Conservation (phyloP, 2,113 vertebrate species). For the Grallaria varia region DNA sequence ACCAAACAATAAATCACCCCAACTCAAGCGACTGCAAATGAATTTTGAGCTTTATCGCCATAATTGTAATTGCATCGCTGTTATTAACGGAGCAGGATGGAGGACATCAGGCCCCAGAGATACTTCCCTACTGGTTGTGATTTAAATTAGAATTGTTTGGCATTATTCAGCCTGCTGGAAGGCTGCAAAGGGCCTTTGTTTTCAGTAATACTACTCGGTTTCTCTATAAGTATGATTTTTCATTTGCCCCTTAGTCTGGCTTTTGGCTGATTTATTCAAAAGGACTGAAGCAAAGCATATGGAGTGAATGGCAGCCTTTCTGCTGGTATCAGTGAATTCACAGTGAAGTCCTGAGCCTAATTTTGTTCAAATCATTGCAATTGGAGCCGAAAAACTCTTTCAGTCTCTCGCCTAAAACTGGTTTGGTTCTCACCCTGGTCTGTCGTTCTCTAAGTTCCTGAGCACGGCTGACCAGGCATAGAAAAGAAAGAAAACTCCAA, state of each 20-base stretch:
- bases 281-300: not conserved
- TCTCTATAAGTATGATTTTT: not conserved
- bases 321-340: rapidly evolving
- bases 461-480: rapidly evolving
- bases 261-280: not conserved
- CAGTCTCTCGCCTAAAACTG: not conserved
- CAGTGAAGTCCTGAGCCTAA: not conserved
- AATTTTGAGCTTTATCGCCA: constrained; percentile 2
- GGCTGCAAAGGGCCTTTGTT: not conserved
- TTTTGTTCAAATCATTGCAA: not conserved
- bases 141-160: not conserved
- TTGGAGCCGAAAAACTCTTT: not conserved
- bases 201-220: rapidly evolving
- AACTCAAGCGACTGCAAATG: constrained; percentile 33
- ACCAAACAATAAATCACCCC: constrained; percentile 58
- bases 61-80: not conserved
- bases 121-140: not conserved
- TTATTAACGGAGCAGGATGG: not conserved
- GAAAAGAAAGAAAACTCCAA: not conserved
- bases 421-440: not conserved
- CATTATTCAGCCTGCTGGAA: not conserved
- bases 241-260: rapidly evolving
- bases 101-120: constrained; percentile 8
- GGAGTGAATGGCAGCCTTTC: not conserved
- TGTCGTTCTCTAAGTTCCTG: not conserved